A percentile compares a stretch with the other conserved stretches of the same genome.
Evolutionary conservation across 2,888 invertebrate species (phyloP).

Genomic region (Leptodirus hochenwartii): DNA sequence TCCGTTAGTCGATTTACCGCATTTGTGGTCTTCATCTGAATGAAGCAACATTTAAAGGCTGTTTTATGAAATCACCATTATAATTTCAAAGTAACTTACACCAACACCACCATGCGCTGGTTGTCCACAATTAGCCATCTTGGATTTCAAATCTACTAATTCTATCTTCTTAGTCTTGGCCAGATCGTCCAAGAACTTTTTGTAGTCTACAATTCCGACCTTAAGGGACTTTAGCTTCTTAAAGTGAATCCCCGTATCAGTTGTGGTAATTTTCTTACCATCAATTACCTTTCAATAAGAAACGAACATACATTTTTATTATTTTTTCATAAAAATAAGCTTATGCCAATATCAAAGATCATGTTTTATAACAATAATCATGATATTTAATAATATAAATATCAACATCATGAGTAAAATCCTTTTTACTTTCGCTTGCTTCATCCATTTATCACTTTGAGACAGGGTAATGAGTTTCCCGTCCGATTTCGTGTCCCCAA

Average conservation of each 20-base stretch:
- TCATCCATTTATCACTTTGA: slow-evolving; percentile 92
- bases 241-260: slow-evolving; percentile 83
- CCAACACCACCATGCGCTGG: slow-evolving; percentile 41
- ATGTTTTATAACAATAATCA: too few species aligned
- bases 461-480: slow-evolving; percentile 73
- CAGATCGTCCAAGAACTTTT: slow-evolving; percentile 69
- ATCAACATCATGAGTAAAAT: too few species aligned
- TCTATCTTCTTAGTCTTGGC: slow-evolving; percentile 72
- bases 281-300: too few species aligned
- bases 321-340: too few species aligned
- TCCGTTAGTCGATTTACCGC: slow-evolving; percentile 64
- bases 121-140: slow-evolving; percentile 61
- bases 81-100: slow-evolving; percentile 19
- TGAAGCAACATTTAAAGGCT: slow-evolving; percentile 2
- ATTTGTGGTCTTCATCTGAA: neutral
- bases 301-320: too few species aligned
- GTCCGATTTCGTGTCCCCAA: slow-evolving; percentile 76
- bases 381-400: too few species aligned
- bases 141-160: slow-evolving; percentile 57
- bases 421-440: slow-evolving; percentile 79
- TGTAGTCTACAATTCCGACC: slow-evolving; percentile 58
- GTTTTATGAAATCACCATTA: neutral
- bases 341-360: too few species aligned
- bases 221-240: slow-evolving; percentile 78
- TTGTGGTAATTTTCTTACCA: slow-evolving; percentile 72